Conservation (phyloP, 2,797 vertebrate species). For the Linurgus olivaceus region DNA sequence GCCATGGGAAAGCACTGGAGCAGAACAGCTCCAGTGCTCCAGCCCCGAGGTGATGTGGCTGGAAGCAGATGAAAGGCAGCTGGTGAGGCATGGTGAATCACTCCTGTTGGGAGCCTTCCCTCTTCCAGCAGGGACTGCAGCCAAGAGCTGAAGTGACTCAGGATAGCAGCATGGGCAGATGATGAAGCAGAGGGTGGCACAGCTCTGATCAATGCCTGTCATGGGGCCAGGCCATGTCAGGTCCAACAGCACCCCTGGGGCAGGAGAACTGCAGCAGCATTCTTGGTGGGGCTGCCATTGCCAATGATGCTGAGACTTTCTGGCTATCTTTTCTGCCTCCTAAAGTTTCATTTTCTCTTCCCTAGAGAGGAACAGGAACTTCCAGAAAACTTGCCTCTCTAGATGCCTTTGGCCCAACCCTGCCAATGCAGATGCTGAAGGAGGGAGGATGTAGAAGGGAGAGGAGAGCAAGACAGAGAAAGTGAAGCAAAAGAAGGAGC, state of each 20-base stretch:
- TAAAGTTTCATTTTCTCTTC: background rate
- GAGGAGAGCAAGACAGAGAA: background rate
- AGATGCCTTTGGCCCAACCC: background rate
- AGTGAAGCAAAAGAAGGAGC: background rate
- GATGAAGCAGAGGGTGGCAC: background rate
- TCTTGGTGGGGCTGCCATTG: background rate
- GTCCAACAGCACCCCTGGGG: background rate
- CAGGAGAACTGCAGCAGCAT: background rate
- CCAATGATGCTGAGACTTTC: background rate
- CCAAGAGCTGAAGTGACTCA: constrained; percentile 38
- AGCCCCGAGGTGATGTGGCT: background rate
- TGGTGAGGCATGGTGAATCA: background rate
- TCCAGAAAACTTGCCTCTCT: background rate
- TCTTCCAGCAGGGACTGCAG: background rate
- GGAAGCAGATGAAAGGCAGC: constrained; percentile 3
- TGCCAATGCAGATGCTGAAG: background rate
- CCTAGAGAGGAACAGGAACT: background rate
- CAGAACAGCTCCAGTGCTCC: background rate
- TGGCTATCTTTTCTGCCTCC: background rate
- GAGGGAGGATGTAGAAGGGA: background rate
- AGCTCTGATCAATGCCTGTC: background rate
- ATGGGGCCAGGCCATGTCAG: background rate
- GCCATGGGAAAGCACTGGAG: background rate
- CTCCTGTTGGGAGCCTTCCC: background rate
- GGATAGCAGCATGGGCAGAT: background rate